Conservation (phyloP, 1,140 invertebrate species). For the Formica selysi region DNA sequence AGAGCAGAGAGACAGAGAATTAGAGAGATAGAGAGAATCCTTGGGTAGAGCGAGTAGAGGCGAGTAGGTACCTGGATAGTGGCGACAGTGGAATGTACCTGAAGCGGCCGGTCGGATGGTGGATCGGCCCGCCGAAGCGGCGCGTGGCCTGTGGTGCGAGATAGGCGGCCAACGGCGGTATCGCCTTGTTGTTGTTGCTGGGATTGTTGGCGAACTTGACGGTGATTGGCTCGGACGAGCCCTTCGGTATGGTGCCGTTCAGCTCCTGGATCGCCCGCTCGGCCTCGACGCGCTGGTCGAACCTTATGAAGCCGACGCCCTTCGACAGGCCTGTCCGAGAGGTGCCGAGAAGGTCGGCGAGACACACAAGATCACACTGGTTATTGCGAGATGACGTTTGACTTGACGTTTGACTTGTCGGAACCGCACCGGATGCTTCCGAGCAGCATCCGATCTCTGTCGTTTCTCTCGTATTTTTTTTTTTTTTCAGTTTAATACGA, state of each 20-base stretch:
- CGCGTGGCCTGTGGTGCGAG: constrained; percentile 93
- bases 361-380: constrained; percentile 47
- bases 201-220: constrained; percentile 99
- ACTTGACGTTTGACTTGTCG: neutral
- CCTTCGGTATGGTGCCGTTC: constrained; percentile 98
- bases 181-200: constrained; percentile 96
- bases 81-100: constrained; percentile 93
- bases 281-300: constrained; percentile 98
- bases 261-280: constrained; percentile 99
- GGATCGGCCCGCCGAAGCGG: constrained; percentile 96
- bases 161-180: constrained; percentile 97
- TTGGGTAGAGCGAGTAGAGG: constrained; percentile 87
- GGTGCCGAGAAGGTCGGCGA: neutral
- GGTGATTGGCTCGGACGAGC: constrained; percentile 98
- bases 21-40: constrained; percentile 67
- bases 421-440: neutral
- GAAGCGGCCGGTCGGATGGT: constrained; percentile 96
- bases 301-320: constrained; percentile 99
- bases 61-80: constrained; percentile 89
- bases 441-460: neutral
- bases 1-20: constrained; percentile 42
- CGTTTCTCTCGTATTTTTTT: neutral
- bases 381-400: constrained; percentile 31
- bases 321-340: constrained; percentile 95
- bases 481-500: no score